phyloP scores from a whole-genome alignment of 1,140 invertebrate genomes.

The Calosoma granatense region DNA sequence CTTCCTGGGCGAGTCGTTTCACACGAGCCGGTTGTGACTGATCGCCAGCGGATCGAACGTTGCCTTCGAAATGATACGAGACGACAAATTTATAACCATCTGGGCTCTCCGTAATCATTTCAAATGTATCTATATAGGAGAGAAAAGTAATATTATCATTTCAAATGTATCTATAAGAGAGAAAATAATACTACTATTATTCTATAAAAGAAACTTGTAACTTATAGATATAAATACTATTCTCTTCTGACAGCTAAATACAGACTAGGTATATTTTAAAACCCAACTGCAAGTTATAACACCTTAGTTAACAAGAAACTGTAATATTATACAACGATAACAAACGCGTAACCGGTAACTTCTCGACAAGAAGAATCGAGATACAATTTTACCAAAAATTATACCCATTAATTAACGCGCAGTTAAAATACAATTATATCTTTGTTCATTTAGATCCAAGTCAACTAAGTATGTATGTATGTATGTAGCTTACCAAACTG shows the following conservation, averaged over 20 bases:
- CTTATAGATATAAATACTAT: not conserved
- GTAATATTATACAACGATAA: too few relatives aligned
- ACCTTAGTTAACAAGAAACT: slow-evolving; percentile 4
- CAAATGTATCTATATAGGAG: slow-evolving; percentile 79
- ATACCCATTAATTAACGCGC: too few relatives aligned
- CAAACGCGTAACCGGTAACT: too few relatives aligned
- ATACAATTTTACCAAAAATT: too few relatives aligned
- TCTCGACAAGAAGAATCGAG: not conserved
- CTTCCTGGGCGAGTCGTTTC: slow-evolving; percentile 89
- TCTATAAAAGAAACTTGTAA: not conserved
- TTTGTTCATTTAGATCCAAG: too few relatives aligned
- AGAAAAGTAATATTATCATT: too few relatives aligned
- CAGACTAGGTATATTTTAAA: not conserved
- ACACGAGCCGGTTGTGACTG: slow-evolving; percentile 75
- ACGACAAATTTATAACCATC: slow-evolving; percentile 74
- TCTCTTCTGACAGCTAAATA: not conserved
- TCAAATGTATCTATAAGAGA: slow-evolving; percentile 83
- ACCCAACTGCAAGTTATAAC: not conserved
- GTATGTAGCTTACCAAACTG: slow-evolving; percentile 63
- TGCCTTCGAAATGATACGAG: slow-evolving; percentile 86
- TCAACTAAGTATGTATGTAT: slow-evolving; percentile 4
- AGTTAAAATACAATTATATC: too few relatives aligned
- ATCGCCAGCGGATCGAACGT: slow-evolving; percentile 76
- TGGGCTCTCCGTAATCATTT: slow-evolving; percentile 75
- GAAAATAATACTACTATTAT: slow-evolving; percentile 22